Evolutionary conservation across 2,888 invertebrate genomes (phyloP).

Genomic region (Philonicus albiceps): DNA sequence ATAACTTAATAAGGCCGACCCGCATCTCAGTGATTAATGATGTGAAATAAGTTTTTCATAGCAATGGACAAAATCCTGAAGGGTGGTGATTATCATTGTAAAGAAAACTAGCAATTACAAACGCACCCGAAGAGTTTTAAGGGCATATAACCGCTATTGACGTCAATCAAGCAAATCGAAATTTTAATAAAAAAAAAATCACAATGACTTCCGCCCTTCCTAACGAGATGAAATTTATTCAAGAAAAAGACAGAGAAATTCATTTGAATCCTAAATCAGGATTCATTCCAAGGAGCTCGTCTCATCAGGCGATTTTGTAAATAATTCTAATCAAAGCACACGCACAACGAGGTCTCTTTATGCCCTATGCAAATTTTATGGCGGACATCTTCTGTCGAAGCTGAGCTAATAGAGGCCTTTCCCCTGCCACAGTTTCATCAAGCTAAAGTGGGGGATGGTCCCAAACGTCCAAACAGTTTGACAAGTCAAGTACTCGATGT

Average conservation of each 20-base stretch:
- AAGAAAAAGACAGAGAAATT: neutral
- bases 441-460: neutral
- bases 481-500: constrained; percentile 16
- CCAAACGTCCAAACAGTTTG: neutral
- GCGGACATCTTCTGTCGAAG: neutral
- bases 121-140: neutral
- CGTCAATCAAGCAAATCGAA: neutral
- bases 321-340: constrained; percentile 5
- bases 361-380: constrained; percentile 26
- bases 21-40: neutral
- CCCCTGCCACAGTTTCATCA: neutral
- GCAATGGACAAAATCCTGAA: neutral
- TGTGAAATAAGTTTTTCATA: neutral
- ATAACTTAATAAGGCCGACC: neutral
- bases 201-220: neutral
- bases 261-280: constrained; percentile 7
- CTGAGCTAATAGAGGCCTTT: neutral
- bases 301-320: neutral
- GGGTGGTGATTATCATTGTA: neutral
- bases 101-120: neutral
- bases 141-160: neutral
- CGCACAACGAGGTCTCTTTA: neutral
- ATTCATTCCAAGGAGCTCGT: neutral
- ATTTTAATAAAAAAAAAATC: neutral
- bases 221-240: neutral